These are phyloP conservation scores for Gallirallus australis DNA, from an alignment of 2,797 vertebrate species.

Conservation along the genomic window DNA sequence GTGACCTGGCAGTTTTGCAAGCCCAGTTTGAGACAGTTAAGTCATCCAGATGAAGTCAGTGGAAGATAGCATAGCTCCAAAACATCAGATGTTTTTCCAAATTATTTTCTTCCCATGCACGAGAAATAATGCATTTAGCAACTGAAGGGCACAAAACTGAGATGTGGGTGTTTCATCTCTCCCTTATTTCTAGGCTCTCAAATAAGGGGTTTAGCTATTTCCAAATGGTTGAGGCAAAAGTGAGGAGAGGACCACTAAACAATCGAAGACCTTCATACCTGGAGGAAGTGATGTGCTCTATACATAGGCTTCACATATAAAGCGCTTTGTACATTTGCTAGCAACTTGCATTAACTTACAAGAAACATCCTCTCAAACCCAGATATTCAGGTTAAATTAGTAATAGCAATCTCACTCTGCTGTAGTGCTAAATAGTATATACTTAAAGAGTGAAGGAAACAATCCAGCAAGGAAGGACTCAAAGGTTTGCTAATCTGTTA, in stretches of 20 bases:
- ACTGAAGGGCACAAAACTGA: not conserved
- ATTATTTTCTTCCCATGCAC: not conserved
- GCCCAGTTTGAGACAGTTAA: not conserved
- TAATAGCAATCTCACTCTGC: not conserved
- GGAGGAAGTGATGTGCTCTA: not conserved
- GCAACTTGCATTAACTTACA: not conserved
- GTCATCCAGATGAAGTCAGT: not conserved
- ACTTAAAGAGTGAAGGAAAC: not conserved
- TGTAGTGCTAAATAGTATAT: not conserved
- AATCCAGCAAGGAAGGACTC: not conserved
- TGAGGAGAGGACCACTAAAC: not conserved
- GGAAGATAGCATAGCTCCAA: not conserved
- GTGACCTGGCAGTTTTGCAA: not conserved
- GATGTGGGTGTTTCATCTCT: not conserved
- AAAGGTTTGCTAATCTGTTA: not conserved
- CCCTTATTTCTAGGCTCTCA: not conserved
- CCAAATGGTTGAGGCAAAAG: not conserved
- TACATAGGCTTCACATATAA: not conserved
- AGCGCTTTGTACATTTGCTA: not conserved
- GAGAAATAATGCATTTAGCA: not conserved
- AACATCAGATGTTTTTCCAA: not conserved
- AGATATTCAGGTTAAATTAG: not conserved
- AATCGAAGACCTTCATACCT: not conserved
- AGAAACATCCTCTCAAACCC: not conserved
- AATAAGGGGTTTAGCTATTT: fast-evolving